These are phyloP conservation scores for Limnephilus auricula DNA, from an alignment of 2,888 invertebrate species.

Conservation along the genomic window DNA sequence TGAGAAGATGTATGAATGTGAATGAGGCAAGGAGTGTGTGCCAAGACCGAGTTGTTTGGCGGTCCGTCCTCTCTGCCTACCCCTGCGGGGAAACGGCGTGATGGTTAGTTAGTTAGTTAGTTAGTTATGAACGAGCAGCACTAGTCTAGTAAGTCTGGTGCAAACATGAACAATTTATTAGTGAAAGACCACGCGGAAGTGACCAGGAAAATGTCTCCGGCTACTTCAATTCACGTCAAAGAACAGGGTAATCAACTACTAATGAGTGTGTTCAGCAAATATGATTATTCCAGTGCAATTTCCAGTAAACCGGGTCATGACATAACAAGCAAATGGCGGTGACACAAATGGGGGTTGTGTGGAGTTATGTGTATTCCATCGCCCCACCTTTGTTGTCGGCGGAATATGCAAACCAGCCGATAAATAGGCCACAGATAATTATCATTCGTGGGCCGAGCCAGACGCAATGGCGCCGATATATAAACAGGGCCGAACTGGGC, in stretches of 20 bases:
- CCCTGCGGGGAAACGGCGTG: too few species aligned
- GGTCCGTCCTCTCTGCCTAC: too few species aligned
- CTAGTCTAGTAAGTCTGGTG: too few species aligned
- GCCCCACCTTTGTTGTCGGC: slow-evolving; percentile 16
- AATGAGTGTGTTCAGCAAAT: not conserved
- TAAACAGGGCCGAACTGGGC: not conserved
- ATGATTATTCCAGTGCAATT: not conserved
- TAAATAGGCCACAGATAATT: slow-evolving; percentile 38
- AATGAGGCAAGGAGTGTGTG: too few species aligned
- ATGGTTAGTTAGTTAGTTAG: too few species aligned
- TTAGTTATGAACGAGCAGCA: too few species aligned
- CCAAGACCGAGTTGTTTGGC: too few species aligned
- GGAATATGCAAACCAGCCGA: slow-evolving; percentile 27
- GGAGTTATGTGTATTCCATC: not conserved
- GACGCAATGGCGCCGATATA: slow-evolving; percentile 6
- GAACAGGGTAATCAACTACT: not conserved
- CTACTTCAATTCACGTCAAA: too few species aligned
- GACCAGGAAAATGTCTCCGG: not conserved
- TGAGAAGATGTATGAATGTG: too few species aligned
- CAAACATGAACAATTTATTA: not conserved
- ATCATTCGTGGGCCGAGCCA: slow-evolving; percentile 9
- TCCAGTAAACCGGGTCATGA: not conserved
- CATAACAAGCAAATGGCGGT: not conserved
- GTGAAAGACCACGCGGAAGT: not conserved
- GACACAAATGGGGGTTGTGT: not conserved